A percentile compares a stretch with the other conserved stretches of the same genome.
phyloP scores from a whole-genome alignment of 2,888 invertebrate species.

The Balanococcus diminutus region DNA sequence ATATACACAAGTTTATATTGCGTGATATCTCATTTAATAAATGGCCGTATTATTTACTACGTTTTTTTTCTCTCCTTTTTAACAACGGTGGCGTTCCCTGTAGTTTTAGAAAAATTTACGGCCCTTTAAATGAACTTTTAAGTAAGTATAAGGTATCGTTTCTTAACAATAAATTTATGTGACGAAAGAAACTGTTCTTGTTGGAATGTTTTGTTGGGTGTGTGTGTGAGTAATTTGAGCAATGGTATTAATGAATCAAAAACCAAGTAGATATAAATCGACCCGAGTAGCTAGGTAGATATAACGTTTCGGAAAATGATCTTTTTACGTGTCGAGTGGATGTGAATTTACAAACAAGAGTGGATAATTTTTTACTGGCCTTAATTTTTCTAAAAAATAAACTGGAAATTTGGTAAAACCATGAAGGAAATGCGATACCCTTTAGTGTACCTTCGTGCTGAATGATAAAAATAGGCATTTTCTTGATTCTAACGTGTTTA shows the following conservation, averaged over 20 bases:
- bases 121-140: conserved; percentile 51
- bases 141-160: conserved; percentile 51
- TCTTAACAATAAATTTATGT: conserved; percentile 50
- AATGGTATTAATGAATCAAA: conserved; percentile 15
- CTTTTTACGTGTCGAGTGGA: not conserved
- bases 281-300: not conserved
- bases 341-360: too few species aligned
- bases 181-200: conserved; percentile 43
- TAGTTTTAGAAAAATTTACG: conserved; percentile 31
- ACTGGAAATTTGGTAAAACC: too few species aligned
- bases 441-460: too few species aligned
- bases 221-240: not conserved
- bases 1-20: conserved; percentile 32
- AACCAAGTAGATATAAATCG: not conserved
- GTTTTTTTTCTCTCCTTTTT: conserved; percentile 24
- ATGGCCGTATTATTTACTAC: conserved; percentile 51
- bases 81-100: conserved; percentile 29
- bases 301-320: not conserved
- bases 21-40: conserved; percentile 53
- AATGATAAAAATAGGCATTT: too few species aligned
- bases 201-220: not conserved
- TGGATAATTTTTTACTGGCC: too few species aligned
- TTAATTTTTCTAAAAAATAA: too few species aligned
- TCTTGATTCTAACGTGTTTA: too few species aligned
- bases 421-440: too few species aligned